Percentiles rank a stretch among this genome's conserved stretches.
phyloP scores from a whole-genome alignment of 2,888 invertebrate genomes.

The Caenorhabditis virilis region DNA sequence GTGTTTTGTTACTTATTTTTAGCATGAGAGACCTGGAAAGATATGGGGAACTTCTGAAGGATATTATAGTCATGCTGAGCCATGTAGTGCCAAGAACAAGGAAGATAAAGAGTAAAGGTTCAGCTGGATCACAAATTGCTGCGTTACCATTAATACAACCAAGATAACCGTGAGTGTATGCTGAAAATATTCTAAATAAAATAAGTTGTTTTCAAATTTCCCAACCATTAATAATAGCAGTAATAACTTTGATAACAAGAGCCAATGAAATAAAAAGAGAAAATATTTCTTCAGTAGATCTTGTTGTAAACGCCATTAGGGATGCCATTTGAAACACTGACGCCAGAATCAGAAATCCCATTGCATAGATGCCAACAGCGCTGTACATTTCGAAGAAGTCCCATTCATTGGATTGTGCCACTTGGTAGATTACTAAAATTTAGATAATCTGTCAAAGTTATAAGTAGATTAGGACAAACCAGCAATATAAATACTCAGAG shows the following conservation, averaged over 20 bases:
- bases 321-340: slow-evolving; percentile 54
- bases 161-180: slow-evolving; percentile 25
- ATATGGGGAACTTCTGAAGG: slow-evolving; percentile 36
- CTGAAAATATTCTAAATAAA: slow-evolving; percentile 1
- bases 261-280: slow-evolving; percentile 42
- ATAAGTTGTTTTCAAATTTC: neutral
- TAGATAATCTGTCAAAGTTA: neutral
- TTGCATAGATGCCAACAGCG: slow-evolving; percentile 56
- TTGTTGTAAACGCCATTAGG: slow-evolving; percentile 56
- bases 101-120: slow-evolving; percentile 52
- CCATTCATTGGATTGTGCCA: slow-evolving; percentile 42
- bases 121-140: slow-evolving; percentile 31
- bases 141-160: slow-evolving; percentile 17
- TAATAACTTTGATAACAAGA: slow-evolving; percentile 38
- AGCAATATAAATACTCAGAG: slow-evolving; percentile 61
- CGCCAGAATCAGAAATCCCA: slow-evolving; percentile 44
- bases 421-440: slow-evolving; percentile 51
- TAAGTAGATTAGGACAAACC: too few species aligned
- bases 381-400: slow-evolving; percentile 59
- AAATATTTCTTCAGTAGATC: slow-evolving; percentile 54
- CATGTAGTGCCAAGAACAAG: slow-evolving; percentile 57
- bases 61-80: slow-evolving; percentile 40
- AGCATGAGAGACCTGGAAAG: slow-evolving; percentile 16
- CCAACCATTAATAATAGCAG: slow-evolving; percentile 31
- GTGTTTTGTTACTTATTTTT: neutral